phyloP scores from a whole-genome alignment of 2,113 vertebrate genomes.

The Trinectes maculatus region DNA sequence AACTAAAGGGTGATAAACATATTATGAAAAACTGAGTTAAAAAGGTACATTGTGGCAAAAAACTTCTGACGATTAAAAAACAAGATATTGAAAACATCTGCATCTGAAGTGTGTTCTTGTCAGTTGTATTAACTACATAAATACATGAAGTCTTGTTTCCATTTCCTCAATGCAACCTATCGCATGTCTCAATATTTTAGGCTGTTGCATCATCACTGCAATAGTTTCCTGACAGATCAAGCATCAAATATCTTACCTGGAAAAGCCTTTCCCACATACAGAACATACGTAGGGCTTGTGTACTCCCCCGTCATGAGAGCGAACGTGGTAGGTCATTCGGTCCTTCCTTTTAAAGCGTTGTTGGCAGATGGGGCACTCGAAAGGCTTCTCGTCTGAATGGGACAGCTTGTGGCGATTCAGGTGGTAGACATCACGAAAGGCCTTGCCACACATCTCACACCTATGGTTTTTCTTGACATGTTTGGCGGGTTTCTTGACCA shows the following conservation, averaged over 20 bases:
- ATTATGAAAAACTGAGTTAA: background rate
- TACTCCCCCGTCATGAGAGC: slow-evolving; percentile 97
- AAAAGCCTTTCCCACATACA: slow-evolving; percentile 99
- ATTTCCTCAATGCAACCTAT: too few species aligned
- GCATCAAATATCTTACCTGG: too few species aligned
- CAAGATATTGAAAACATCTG: background rate
- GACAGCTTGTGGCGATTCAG: slow-evolving; percentile 99
- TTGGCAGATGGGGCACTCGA: slow-evolving; percentile 98
- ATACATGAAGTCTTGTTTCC: too few species aligned
- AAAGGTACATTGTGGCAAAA: background rate
- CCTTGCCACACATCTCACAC: slow-evolving; percentile 99
- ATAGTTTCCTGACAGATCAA: too few species aligned
- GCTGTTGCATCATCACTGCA: too few species aligned
- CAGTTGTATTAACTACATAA: background rate
- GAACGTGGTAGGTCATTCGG: slow-evolving; percentile 99
- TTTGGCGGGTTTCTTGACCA: slow-evolving; percentile 94
- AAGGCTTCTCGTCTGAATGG: slow-evolving; percentile 98
- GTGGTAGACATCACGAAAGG: slow-evolving; percentile 99
- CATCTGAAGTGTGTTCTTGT: background rate
- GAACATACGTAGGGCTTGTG: slow-evolving; percentile 98
- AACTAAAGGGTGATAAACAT: background rate
- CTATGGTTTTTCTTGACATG: slow-evolving; percentile 99
- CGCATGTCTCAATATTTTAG: too few species aligned
- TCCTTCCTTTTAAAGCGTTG: slow-evolving; percentile 99
- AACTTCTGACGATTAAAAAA: background rate